phyloP scores from a whole-genome alignment of 2,113 vertebrate genomes.

The Syngnathus floridae region DNA sequence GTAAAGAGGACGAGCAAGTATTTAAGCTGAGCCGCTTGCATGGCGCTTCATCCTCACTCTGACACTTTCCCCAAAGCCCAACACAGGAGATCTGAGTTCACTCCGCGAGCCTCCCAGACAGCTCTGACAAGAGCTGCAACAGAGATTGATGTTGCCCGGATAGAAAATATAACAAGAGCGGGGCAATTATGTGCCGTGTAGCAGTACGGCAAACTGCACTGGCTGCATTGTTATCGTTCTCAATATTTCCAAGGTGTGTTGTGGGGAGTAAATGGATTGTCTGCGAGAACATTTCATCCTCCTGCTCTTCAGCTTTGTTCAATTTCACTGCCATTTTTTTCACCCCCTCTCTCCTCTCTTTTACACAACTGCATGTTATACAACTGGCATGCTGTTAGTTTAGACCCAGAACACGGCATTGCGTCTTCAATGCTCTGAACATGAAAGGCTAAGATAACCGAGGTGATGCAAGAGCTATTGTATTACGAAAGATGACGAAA shows the following conservation, averaged over 20 bases:
- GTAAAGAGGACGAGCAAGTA: slow-evolving; percentile 45
- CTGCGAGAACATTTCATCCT: slow-evolving; percentile 52
- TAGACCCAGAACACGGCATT: no score
- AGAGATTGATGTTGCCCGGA: slow-evolving; percentile 74
- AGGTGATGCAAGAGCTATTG: neutral
- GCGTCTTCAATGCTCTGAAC: neutral
- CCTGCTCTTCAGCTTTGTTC: slow-evolving; percentile 15
- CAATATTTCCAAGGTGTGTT: slow-evolving; percentile 71
- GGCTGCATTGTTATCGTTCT: slow-evolving; percentile 70
- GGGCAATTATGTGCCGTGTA: slow-evolving; percentile 74
- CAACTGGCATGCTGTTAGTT: neutral
- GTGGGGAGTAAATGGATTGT: slow-evolving; percentile 68
- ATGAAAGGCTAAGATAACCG: neutral
- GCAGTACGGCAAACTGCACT: slow-evolving; percentile 56
- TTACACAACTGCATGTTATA: neutral
- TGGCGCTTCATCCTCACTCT: slow-evolving; percentile 61
- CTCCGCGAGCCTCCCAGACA: slow-evolving; percentile 50
- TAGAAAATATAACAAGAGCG: slow-evolving; percentile 72
- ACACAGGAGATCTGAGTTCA: slow-evolving; percentile 49
- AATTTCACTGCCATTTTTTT: slow-evolving; percentile 12
- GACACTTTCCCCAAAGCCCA: slow-evolving; percentile 50
- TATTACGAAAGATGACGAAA: slow-evolving; percentile 29
- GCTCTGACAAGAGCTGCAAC: slow-evolving; percentile 69
- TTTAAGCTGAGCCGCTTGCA: slow-evolving; percentile 51
- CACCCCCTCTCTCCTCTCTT: neutral